Conservation (phyloP, 2,888 invertebrate species). For the Aplocera efformata region DNA sequence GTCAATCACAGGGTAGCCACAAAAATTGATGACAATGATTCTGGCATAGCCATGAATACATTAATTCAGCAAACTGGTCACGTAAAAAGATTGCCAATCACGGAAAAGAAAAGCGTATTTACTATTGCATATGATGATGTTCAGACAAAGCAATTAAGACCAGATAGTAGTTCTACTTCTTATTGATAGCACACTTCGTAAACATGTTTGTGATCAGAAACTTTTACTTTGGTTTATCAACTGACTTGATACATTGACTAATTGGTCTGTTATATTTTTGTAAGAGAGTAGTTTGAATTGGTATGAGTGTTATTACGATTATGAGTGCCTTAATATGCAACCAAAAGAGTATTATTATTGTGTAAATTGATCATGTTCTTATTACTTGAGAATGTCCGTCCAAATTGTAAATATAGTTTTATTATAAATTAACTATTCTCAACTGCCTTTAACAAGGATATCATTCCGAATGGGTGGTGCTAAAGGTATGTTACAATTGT, state of each 20-base stretch:
- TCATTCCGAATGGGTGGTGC: too few species aligned
- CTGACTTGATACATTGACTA: too few species aligned
- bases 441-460: slow-evolving; percentile 70
- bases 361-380: slow-evolving; percentile 37
- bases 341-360: slow-evolving; percentile 38
- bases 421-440: slow-evolving; percentile 32
- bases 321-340: slow-evolving; percentile 57
- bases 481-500: too few species aligned
- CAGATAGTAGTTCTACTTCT: slow-evolving; percentile 89
- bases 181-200: slow-evolving; percentile 56
- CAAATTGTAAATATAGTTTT: slow-evolving; percentile 35
- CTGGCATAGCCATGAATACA: slow-evolving; percentile 88
- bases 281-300: not conserved
- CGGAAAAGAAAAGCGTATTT: slow-evolving; percentile 95
- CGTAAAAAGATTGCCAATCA: slow-evolving; percentile 83
- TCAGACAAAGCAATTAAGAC: slow-evolving; percentile 89
- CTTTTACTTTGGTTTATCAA: too few species aligned
- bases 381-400: slow-evolving; percentile 30
- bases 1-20: slow-evolving; percentile 43
- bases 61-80: slow-evolving; percentile 75
- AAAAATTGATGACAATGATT: slow-evolving; percentile 86
- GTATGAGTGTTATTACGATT: slow-evolving; percentile 27
- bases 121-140: slow-evolving; percentile 96
- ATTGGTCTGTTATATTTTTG: slow-evolving; percentile 13
- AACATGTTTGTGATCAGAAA: not conserved